Evolutionary conservation across 2,113 vertebrate genomes (phyloP).

Genomic region (Plecturocebus donacophilus): DNA sequence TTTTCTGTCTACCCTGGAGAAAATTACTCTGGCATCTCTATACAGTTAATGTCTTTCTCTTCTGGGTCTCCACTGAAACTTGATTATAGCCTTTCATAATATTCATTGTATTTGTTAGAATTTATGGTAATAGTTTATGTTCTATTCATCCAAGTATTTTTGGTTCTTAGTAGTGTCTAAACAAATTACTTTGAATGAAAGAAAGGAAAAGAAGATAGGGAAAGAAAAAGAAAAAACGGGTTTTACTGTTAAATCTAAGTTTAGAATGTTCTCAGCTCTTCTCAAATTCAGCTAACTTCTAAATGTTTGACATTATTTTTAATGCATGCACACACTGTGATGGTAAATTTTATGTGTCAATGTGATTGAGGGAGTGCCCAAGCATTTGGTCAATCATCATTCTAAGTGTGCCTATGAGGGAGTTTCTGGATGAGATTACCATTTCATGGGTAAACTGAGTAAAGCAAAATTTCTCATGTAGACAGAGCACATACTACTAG

Average conservation of each 20-base stretch:
- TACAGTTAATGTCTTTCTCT: background rate
- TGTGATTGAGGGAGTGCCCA: background rate
- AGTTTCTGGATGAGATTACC: background rate
- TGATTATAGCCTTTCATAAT: background rate
- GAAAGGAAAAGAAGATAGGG: background rate
- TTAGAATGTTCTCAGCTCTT: background rate
- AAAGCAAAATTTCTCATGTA: background rate
- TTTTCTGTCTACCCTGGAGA: background rate
- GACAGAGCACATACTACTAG: background rate
- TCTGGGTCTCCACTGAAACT: background rate
- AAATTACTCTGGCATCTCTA: background rate
- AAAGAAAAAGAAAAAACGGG: background rate
- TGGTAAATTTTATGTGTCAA: background rate
- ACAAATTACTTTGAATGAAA: background rate
- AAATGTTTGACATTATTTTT: background rate
- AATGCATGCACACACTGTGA: background rate
- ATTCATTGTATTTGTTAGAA: background rate
- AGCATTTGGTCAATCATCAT: background rate
- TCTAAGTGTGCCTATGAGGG: background rate
- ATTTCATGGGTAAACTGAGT: background rate
- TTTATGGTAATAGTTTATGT: background rate
- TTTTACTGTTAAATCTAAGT: background rate
- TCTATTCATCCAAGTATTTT: background rate
- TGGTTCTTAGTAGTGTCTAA: background rate
- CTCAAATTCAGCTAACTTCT: background rate